Percentiles rank a stretch among this genome's conserved stretches.
Conservation (phyloP, 2,888 invertebrate genomes). For the Harpalus rufipes region DNA sequence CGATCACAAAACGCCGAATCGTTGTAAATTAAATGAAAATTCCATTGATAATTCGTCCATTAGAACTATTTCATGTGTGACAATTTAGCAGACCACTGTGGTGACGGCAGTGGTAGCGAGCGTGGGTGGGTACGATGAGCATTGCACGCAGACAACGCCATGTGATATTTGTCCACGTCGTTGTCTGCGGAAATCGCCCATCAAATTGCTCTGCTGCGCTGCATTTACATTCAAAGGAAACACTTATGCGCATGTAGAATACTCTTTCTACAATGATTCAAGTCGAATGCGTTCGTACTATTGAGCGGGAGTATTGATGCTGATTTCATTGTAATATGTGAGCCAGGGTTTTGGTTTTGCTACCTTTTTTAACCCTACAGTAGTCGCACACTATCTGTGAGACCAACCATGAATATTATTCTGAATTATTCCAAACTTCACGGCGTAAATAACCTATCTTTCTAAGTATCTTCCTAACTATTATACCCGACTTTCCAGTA, state of each 20-base stretch:
- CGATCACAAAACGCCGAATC: slow-evolving; percentile 38
- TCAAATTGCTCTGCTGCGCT: slow-evolving; percentile 8
- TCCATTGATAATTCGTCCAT: slow-evolving; percentile 60
- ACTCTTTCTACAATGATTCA: not conserved
- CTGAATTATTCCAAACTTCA: no score
- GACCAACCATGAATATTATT: no score
- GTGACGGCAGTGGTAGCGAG: not conserved
- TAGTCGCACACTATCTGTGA: no score
- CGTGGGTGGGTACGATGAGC: not conserved
- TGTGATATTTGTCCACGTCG: slow-evolving; percentile 10
- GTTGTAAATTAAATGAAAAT: slow-evolving; percentile 63
- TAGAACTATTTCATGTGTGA: slow-evolving; percentile 61
- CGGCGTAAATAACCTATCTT: no score
- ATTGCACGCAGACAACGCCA: slow-evolving; percentile 5
- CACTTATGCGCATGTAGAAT: not conserved
- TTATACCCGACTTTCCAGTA: no score
- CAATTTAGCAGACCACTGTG: slow-evolving; percentile 53
- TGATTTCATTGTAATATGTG: not conserved
- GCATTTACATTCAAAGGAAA: slow-evolving; percentile 17
- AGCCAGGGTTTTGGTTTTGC: not conserved
- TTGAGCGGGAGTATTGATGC: not conserved
- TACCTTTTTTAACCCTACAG: no score
- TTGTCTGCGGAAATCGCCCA: slow-evolving; percentile 29
- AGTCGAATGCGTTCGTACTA: not conserved
- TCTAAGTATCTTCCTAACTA: no score